These are phyloP conservation scores for Amphiprion percula DNA, from an alignment of 2,113 vertebrate species.

Conservation along the genomic window DNA sequence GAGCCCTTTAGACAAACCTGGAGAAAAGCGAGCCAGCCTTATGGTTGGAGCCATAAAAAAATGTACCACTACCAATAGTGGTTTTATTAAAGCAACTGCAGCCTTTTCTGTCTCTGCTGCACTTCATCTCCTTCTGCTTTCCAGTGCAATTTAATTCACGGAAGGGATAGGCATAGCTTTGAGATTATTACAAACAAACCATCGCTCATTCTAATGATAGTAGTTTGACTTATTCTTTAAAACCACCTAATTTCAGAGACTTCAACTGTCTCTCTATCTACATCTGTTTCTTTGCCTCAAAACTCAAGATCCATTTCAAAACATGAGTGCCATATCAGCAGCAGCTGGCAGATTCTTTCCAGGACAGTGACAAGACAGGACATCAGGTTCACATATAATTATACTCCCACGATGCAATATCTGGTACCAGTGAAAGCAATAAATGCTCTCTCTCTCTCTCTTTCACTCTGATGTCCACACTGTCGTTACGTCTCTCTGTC, in stretches of 20 bases:
- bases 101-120: slow-evolving; percentile 7
- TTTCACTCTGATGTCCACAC: background rate
- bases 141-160: slow-evolving; percentile 44
- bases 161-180: slow-evolving; percentile 35
- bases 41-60: slow-evolving; percentile 17
- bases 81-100: slow-evolving; percentile 22
- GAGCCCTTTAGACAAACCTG: slow-evolving; percentile 7
- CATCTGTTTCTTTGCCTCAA: background rate
- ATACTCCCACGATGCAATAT: slow-evolving; percentile 36
- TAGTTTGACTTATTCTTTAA: slow-evolving; percentile 18
- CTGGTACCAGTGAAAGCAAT: slow-evolving; percentile 13
- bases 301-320: slow-evolving; percentile 16
- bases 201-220: slow-evolving; percentile 23
- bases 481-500: background rate
- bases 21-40: background rate
- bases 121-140: slow-evolving; percentile 19
- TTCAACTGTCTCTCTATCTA: background rate
- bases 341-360: background rate
- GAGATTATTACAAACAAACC: slow-evolving; percentile 28
- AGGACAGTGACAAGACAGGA: slow-evolving; percentile 19
- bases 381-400: slow-evolving; percentile 41
- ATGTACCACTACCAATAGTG: slow-evolving; percentile 15
- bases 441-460: background rate
- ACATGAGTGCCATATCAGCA: background rate
- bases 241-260: slow-evolving; percentile 2